Percentiles rank a stretch among this genome's conserved stretches.
Conservation (phyloP, 2,113 vertebrate species). For the Coracopsis vasa region DNA sequence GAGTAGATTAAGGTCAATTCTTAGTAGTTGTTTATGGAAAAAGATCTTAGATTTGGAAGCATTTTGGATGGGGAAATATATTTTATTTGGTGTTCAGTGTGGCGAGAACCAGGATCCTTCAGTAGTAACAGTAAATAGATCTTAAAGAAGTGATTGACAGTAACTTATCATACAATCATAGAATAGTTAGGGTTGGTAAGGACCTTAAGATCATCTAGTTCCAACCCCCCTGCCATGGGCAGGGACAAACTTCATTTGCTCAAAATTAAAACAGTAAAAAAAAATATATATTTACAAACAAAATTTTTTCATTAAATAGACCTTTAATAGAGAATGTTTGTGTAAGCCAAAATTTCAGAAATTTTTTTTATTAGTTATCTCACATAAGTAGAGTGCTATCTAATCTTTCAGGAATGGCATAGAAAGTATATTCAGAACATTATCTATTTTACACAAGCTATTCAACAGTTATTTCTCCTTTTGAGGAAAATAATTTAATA, state of each 20-base stretch:
- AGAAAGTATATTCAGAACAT: not conserved
- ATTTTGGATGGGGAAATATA: not conserved
- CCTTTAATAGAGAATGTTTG: not conserved
- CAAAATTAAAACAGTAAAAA: not conserved
- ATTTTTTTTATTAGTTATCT: not conserved
- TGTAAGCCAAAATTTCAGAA: not conserved
- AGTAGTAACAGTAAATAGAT: not conserved
- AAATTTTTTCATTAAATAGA: not conserved
- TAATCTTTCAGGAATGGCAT: not conserved
- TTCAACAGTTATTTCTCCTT: not conserved
- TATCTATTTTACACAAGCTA: not conserved
- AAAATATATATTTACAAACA: not conserved
- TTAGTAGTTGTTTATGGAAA: not conserved
- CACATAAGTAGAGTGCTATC: not conserved
- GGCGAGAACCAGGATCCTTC: not conserved
- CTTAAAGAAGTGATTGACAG: not conserved
- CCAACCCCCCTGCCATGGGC: not conserved
- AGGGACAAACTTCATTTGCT: not conserved
- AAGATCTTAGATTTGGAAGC: not conserved
- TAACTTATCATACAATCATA: not conserved
- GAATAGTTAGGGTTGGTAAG: not conserved
- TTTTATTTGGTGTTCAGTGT: not conserved
- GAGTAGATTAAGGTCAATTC: not conserved
- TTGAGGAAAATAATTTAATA: not conserved
- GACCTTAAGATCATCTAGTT: not conserved